phyloP scores from a whole-genome alignment of 2,797 vertebrate species.

The Phrynocephalus guinanensis region DNA sequence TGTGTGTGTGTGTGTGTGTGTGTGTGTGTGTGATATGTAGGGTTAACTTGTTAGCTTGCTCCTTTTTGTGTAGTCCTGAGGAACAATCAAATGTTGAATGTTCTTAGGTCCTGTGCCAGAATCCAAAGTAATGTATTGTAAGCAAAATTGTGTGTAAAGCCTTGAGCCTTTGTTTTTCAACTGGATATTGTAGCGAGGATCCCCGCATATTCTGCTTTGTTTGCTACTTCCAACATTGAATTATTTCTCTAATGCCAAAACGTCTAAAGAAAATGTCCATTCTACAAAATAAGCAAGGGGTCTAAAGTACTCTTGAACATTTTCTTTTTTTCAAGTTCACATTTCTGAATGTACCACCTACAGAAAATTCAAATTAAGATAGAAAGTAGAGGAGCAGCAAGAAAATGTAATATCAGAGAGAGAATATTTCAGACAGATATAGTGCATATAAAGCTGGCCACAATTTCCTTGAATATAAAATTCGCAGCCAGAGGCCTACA shows the following conservation, averaged over 20 bases:
- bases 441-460: slow-evolving; percentile 25
- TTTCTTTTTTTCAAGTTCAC: slow-evolving; percentile 21
- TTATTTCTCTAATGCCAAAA: slow-evolving; percentile 11
- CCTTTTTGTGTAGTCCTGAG: neutral
- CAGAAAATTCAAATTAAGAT: slow-evolving; percentile 37
- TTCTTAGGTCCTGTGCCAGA: neutral
- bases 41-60: slow-evolving; percentile 8
- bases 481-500: neutral
- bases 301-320: neutral
- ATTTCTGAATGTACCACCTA: slow-evolving; percentile 26
- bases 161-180: slow-evolving; percentile 10
- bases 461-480: no score
- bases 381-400: neutral
- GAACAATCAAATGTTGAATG: neutral
- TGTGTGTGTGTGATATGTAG: no score
- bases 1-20: no score
- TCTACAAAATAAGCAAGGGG: slow-evolving; percentile 14
- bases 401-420: slow-evolving; percentile 23
- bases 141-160: slow-evolving; percentile 28
- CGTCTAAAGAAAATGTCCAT: slow-evolving; percentile 19
- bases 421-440: slow-evolving; percentile 30
- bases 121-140: slow-evolving; percentile 38
- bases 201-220: slow-evolving; percentile 6
- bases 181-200: neutral
- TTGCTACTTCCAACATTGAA: slow-evolving; percentile 7